phyloP scores from a whole-genome alignment of 1,140 invertebrate species.

The Pseudachorutes palmiensis region DNA sequence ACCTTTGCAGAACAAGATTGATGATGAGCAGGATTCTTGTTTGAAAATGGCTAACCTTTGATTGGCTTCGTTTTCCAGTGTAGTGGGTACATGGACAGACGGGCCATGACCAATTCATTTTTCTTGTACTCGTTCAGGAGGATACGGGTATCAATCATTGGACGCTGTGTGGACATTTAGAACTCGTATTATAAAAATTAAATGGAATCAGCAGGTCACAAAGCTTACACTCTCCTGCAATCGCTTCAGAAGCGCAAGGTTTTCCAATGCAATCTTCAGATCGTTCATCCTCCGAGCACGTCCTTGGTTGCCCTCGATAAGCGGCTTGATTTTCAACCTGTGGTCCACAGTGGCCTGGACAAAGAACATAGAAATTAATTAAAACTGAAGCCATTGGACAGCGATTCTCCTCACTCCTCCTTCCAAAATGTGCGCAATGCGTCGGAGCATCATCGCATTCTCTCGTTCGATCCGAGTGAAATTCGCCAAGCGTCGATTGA shows the following conservation, averaged over 20 bases:
- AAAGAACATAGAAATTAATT: not conserved
- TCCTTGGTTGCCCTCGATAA: not conserved
- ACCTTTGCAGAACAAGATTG: not conserved
- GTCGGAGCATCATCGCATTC: conserved; percentile 31
- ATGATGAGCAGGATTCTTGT: not conserved
- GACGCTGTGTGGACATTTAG: not conserved
- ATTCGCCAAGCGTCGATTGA: conserved; percentile 18
- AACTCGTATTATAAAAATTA: not conserved
- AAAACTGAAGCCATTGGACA: not conserved
- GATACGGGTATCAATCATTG: not conserved
- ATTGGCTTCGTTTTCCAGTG: conserved; percentile 22
- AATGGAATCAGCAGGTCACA: conserved; percentile 1
- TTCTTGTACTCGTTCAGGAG: conserved; percentile 27
- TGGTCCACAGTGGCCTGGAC: not conserved
- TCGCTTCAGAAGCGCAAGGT: conserved; percentile 30
- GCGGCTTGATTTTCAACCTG: not conserved
- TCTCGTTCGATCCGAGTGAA: conserved; percentile 34
- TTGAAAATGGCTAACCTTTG: not conserved
- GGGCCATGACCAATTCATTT: conserved; percentile 22
- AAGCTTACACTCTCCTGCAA: conserved; percentile 23
- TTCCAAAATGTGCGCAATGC: conserved; percentile 30
- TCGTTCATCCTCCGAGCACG: conserved; percentile 18
- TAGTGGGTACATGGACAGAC: conserved; percentile 25
- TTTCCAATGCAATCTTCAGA: conserved; percentile 33
- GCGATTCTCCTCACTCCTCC: conserved; percentile 15